A percentile compares a stretch with the other conserved stretches of the same genome.
phyloP scores from a whole-genome alignment of 2,888 invertebrate species.

The Microdon myrmicae region DNA sequence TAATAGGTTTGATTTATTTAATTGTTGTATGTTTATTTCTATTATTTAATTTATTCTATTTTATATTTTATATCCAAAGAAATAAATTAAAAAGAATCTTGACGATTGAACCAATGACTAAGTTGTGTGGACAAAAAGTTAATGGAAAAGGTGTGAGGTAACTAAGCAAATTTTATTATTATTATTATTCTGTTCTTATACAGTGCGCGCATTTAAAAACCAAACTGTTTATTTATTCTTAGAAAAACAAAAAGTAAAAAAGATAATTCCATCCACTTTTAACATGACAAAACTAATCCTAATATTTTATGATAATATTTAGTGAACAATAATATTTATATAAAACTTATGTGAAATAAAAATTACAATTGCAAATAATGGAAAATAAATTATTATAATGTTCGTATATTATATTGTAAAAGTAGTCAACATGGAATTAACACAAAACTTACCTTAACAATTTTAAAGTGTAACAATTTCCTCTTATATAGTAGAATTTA shows the following conservation, averaged over 20 bases:
- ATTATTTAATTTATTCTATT: slow-evolving; percentile 1
- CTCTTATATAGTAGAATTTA: slow-evolving; percentile 41
- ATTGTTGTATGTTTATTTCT: no score
- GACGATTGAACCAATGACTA: no score
- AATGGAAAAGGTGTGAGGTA: no score
- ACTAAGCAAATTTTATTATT: neutral
- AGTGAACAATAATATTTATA: slow-evolving; percentile 50
- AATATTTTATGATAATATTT: slow-evolving; percentile 53
- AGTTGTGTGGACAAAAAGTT: no score
- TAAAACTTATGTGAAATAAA: slow-evolving; percentile 6
- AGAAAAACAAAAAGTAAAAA: slow-evolving; percentile 34
- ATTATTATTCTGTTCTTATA: slow-evolving; percentile 9
- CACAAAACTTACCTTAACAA: slow-evolving; percentile 29
- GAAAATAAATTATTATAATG: slow-evolving; percentile 16
- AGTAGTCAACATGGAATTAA: slow-evolving; percentile 33
- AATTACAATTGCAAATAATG: neutral
- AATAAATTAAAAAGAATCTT: neutral
- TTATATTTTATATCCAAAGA: neutral
- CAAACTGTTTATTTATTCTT: slow-evolving; percentile 14
- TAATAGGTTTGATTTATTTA: no score
- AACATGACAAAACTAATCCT: slow-evolving; percentile 38
- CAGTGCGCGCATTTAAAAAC: slow-evolving; percentile 16
- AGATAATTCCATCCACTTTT: slow-evolving; percentile 50
- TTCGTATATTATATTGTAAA: no score
- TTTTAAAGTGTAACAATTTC: slow-evolving; percentile 42